These are phyloP conservation scores for Drosophila yooni DNA, from an alignment of 2,888 invertebrate genomes.

Conservation along the genomic window DNA sequence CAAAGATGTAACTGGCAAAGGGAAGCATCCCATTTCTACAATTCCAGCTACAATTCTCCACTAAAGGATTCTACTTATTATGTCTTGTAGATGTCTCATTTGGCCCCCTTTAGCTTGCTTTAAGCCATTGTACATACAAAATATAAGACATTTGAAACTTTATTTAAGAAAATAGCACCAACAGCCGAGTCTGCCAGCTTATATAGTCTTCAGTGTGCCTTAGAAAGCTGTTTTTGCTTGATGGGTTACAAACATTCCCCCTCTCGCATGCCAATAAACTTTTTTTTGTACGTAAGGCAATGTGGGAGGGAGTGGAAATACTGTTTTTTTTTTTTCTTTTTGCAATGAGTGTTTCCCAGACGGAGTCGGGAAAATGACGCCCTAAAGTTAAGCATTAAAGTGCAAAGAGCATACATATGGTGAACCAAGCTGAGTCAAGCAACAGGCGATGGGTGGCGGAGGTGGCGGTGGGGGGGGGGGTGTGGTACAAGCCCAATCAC, in stretches of 20 bases:
- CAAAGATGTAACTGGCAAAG: too few relatives aligned
- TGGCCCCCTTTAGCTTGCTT: not conserved
- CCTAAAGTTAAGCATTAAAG: constrained; percentile 48
- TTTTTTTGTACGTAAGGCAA: not conserved
- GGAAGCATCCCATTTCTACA: not conserved
- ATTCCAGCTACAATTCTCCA: not conserved
- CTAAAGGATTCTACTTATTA: not conserved
- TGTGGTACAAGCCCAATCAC: constrained; percentile 61
- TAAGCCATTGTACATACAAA: not conserved
- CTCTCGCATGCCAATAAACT: not conserved
- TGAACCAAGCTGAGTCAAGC: constrained; percentile 8
- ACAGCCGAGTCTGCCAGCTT: not conserved
- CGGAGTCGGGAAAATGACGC: constrained; percentile 19
- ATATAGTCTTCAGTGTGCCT: not conserved
- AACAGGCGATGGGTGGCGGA: not conserved
- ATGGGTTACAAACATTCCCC: not conserved
- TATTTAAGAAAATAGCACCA: not conserved
- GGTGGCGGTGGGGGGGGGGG: not conserved
- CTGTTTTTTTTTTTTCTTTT: not conserved
- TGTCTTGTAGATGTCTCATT: not conserved
- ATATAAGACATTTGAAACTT: not conserved
- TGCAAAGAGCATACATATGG: constrained; percentile 26
- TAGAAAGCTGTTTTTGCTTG: not conserved
- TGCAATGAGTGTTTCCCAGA: constrained; percentile 6
- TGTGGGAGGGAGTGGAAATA: not conserved